These are phyloP conservation scores for Ommatoiulus sabulosus DNA, from an alignment of 2,888 invertebrate genomes.

Conservation along the genomic window DNA sequence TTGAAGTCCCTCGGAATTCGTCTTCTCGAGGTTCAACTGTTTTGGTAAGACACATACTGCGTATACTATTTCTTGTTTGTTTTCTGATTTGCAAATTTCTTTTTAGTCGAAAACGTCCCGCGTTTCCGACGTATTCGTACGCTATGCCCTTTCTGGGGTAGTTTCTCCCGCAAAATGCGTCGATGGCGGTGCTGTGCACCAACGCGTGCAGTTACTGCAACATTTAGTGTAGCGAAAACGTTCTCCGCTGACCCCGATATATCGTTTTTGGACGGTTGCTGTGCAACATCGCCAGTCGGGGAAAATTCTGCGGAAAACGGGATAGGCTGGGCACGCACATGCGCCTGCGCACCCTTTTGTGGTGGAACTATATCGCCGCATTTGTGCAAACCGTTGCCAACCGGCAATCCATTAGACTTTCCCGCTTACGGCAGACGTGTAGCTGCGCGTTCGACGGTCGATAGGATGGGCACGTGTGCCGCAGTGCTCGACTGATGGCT, in stretches of 20 bases:
- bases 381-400: conserved; percentile 16
- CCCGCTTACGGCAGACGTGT: background rate
- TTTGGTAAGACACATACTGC: too few relatives aligned
- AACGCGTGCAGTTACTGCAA: background rate
- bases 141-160: too few relatives aligned
- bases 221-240: background rate
- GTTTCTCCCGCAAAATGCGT: too few relatives aligned
- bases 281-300: conserved; percentile 24
- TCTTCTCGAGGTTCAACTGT: too few relatives aligned
- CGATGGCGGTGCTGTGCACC: background rate
- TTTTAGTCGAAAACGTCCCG: too few relatives aligned
- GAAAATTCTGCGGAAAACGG: conserved; percentile 24
- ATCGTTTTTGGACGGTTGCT: conserved; percentile 24
- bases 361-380: background rate
- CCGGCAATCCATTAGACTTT: background rate
- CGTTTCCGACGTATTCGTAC: too few relatives aligned
- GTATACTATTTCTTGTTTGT: too few relatives aligned
- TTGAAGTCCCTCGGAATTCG: too few relatives aligned
- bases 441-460: background rate
- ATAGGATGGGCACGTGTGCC: conserved; percentile 36
- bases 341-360: background rate
- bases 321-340: background rate
- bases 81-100: too few relatives aligned
- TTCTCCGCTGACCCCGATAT: conserved; percentile 24
- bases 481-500: background rate